Evolutionary conservation across 2,888 invertebrate genomes (phyloP).

Genomic region (Amblyjoppa fuscipennis): DNA sequence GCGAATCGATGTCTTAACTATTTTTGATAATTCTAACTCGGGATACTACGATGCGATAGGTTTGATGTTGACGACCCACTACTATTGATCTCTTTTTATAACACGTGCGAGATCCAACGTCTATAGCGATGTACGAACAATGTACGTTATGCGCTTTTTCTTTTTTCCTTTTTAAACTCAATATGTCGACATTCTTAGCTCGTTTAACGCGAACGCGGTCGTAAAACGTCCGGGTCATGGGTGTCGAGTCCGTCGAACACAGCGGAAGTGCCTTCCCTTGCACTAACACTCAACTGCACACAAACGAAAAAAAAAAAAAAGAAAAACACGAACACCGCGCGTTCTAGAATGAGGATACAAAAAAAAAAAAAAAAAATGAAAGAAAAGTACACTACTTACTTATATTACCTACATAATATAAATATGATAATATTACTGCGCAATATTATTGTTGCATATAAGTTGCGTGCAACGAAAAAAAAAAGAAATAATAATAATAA

Average conservation of each 20-base stretch:
- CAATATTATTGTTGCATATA: slow-evolving; percentile 81
- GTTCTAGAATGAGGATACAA: slow-evolving; percentile 64
- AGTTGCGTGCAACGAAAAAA: slow-evolving; percentile 82
- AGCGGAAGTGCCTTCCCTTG: slow-evolving; percentile 85
- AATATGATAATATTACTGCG: slow-evolving; percentile 75
- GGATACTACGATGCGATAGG: background rate
- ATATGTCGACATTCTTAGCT: slow-evolving; percentile 63
- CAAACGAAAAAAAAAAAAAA: slow-evolving; percentile 35
- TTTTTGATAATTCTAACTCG: slow-evolving; percentile 22
- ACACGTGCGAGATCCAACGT: background rate
- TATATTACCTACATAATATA: slow-evolving; percentile 73
- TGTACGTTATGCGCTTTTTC: background rate
- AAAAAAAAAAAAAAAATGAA: slow-evolving; percentile 68
- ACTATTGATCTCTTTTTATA: background rate
- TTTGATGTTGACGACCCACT: slow-evolving; percentile 9
- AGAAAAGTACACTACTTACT: slow-evolving; percentile 73
- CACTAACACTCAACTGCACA: slow-evolving; percentile 81
- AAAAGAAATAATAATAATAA: slow-evolving; percentile 55
- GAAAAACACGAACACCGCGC: slow-evolving; percentile 68
- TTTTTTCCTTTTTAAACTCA: slow-evolving; percentile 34
- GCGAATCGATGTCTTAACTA: slow-evolving; percentile 3
- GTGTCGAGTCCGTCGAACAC: slow-evolving; percentile 74
- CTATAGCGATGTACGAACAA: background rate
- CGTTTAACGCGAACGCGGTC: slow-evolving; percentile 38
- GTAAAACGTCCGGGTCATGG: slow-evolving; percentile 69